Evolutionary conservation across 2,888 invertebrate genomes (phyloP).

Genomic region (Synanthedon vespiformis): DNA sequence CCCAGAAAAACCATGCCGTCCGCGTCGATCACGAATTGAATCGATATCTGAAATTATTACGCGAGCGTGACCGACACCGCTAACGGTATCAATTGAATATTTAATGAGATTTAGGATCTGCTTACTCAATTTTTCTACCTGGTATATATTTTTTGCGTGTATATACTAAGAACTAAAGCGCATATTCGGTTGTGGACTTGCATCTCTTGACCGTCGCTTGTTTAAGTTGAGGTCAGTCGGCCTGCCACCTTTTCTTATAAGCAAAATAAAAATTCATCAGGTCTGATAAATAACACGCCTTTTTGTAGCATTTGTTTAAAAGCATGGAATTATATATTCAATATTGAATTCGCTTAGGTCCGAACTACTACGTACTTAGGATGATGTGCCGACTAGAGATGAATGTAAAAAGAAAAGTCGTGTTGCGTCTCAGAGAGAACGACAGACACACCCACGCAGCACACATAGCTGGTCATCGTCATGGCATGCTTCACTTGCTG

Average conservation of each 20-base stretch:
- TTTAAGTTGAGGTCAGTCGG: too few species aligned
- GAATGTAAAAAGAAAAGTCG: conserved; percentile 3
- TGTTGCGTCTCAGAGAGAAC: conserved; percentile 3
- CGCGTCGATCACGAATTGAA: conserved; percentile 31
- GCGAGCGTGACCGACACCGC: conserved; percentile 25
- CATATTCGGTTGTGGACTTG: too few species aligned
- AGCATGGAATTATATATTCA: neutral
- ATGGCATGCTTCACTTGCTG: conserved; percentile 27
- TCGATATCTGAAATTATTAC: conserved; percentile 41
- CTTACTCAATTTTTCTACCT: neutral
- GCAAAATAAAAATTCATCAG: too few species aligned
- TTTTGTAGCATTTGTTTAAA: neutral
- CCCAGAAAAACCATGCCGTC: conserved; percentile 25
- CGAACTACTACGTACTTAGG: neutral
- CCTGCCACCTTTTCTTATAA: too few species aligned
- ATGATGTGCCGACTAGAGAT: neutral
- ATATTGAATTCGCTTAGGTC: neutral
- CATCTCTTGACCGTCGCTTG: too few species aligned
- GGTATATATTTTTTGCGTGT: too few species aligned
- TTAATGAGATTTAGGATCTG: conserved; percentile 8
- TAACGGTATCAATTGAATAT: conserved; percentile 22
- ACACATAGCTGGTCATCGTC: conserved; percentile 9
- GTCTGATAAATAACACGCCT: neutral
- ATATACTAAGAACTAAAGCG: too few species aligned
- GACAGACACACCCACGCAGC: conserved; percentile 14